Evolutionary conservation across 2,888 invertebrate species (phyloP).

Genomic region (Holacanthella duospinosa): DNA sequence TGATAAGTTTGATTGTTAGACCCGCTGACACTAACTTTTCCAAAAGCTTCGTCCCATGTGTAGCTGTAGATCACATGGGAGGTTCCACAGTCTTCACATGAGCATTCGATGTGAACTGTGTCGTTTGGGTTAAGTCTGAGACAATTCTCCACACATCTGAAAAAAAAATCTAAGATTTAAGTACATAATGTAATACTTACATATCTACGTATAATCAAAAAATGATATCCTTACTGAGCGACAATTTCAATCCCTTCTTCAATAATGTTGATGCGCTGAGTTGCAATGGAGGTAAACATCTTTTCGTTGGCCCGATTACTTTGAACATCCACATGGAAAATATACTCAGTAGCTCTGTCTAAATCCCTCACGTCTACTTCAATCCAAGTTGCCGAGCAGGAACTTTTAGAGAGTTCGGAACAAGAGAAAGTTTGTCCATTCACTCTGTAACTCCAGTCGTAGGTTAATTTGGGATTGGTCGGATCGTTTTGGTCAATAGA

Average conservation of each 20-base stretch:
- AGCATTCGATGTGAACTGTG: not conserved
- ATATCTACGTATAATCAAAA: too few species aligned
- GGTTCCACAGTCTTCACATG: not conserved
- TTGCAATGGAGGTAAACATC: not conserved
- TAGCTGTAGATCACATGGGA: not conserved
- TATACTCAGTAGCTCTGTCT: not conserved
- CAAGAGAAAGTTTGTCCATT: not conserved
- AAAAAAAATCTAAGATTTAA: not conserved
- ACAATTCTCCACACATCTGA: not conserved
- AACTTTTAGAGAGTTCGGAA: not conserved
- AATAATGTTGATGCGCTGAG: not conserved
- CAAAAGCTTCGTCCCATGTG: not conserved
- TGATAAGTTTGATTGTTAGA: not conserved
- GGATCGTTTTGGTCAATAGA: conserved; percentile 3
- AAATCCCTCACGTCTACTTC: not conserved
- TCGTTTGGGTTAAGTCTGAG: not conserved
- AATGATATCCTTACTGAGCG: not conserved
- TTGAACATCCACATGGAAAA: not conserved
- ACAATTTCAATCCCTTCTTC: not conserved
- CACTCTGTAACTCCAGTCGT: not conserved
- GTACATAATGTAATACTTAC: too few species aligned
- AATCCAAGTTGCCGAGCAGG: not conserved
- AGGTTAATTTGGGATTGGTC: not conserved
- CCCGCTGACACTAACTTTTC: not conserved
- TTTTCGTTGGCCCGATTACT: not conserved